Evolutionary conservation across 2,888 invertebrate species (phyloP).

Genomic region (Choristoneura rosaceana): DNA sequence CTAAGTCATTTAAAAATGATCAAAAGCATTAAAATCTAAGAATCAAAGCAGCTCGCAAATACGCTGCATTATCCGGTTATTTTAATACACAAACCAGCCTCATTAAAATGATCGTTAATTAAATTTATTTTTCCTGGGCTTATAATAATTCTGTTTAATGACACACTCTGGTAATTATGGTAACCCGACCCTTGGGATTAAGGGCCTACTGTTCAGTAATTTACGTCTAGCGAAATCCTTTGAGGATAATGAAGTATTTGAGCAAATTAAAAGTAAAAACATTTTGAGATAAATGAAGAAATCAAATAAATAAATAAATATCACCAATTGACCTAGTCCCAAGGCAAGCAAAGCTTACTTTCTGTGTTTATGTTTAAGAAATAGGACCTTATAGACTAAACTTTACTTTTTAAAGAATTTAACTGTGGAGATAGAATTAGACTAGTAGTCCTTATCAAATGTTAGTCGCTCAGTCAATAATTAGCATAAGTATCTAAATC

Average conservation of each 20-base stretch:
- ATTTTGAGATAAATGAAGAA: background rate
- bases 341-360: too few relatives aligned
- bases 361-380: too few relatives aligned
- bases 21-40: too few relatives aligned
- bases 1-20: too few relatives aligned
- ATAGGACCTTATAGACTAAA: too few relatives aligned
- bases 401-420: too few relatives aligned
- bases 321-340: too few relatives aligned
- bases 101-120: slow-evolving; percentile 1
- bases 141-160: slow-evolving; percentile 20
- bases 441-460: too few relatives aligned
- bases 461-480: too few relatives aligned
- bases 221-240: slow-evolving; percentile 9
- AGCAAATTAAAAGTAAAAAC: slow-evolving; percentile 1
- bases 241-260: slow-evolving; percentile 2
- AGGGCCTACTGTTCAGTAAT: slow-evolving; percentile 9
- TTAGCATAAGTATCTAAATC: too few relatives aligned
- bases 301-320: background rate
- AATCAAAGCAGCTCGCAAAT: background rate
- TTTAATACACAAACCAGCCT: background rate
- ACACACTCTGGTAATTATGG: slow-evolving; percentile 9
- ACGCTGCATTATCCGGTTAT: background rate
- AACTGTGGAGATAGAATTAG: too few relatives aligned
- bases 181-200: slow-evolving; percentile 22
- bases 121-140: slow-evolving; percentile 12